Conservation (phyloP, 2,888 invertebrate species). For the Aspidiotus rigidus region DNA sequence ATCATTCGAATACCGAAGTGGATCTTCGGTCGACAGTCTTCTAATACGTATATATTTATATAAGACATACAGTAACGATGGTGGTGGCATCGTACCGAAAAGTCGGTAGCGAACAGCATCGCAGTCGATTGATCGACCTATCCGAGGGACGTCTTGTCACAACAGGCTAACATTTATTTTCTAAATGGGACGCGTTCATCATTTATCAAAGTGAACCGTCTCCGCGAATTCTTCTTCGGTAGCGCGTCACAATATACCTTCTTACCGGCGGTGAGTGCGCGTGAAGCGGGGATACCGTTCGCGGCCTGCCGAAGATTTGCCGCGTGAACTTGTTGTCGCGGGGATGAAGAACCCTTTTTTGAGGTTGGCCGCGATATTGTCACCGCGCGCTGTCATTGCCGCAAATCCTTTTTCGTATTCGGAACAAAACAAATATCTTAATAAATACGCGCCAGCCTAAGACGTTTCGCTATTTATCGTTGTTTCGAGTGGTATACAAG, state of each 20-base stretch:
- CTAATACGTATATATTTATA: neutral
- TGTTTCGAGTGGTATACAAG: too few relatives aligned
- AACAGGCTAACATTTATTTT: conserved; percentile 33
- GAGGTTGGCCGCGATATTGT: conserved; percentile 26
- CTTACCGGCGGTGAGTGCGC: neutral
- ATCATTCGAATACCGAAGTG: conserved; percentile 21
- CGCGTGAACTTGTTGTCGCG: neutral
- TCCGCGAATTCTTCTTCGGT: conserved; percentile 13
- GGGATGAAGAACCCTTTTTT: neutral
- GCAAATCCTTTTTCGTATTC: conserved; percentile 16
- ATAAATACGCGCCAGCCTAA: neutral
- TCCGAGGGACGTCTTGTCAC: conserved; percentile 32
- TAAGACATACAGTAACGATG: neutral
- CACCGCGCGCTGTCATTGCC: conserved; percentile 24
- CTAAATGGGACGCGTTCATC: conserved; percentile 32
- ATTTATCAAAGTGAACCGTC: conserved; percentile 32
- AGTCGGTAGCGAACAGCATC: conserved; percentile 12
- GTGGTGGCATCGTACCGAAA: conserved; percentile 3
- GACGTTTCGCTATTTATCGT: neutral
- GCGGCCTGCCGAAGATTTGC: too few relatives aligned
- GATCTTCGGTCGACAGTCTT: conserved; percentile 9
- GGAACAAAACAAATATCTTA: neutral
- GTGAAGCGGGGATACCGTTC: too few relatives aligned
- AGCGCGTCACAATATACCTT: conserved; percentile 10
- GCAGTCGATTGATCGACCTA: conserved; percentile 32